Evolutionary conservation across 1,140 invertebrate genomes (phyloP).

Genomic region (Lucilia sericata): DNA sequence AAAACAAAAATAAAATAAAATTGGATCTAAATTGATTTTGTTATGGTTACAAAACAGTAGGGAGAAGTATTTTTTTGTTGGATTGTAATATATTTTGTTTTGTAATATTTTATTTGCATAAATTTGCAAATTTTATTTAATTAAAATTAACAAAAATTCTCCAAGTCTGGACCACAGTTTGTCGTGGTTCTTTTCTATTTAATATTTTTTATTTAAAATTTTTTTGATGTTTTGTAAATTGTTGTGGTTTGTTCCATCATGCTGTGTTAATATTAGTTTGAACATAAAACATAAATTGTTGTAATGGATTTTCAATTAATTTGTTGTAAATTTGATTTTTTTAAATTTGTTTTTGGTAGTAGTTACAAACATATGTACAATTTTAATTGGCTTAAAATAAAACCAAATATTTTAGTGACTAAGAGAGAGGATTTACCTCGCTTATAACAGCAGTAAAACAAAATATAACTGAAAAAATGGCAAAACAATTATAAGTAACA

Average conservation of each 20-base stretch:
- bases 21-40: too few relatives aligned
- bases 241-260: slow-evolving; percentile 28
- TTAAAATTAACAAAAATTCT: slow-evolving; percentile 28
- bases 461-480: background rate
- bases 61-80: background rate
- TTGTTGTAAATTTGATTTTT: slow-evolving; percentile 17
- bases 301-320: slow-evolving; percentile 13
- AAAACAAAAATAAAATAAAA: too few relatives aligned
- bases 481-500: slow-evolving; percentile 24
- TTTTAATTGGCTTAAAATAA: slow-evolving; percentile 17
- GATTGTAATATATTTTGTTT: background rate
- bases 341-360: background rate
- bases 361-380: background rate
- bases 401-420: background rate
- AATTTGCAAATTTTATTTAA: background rate
- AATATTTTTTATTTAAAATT: slow-evolving; percentile 25
- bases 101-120: background rate
- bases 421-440: background rate
- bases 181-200: slow-evolving; percentile 17
- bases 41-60: too few relatives aligned
- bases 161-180: slow-evolving; percentile 36
- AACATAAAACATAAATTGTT: background rate
- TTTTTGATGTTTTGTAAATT: slow-evolving; percentile 18
- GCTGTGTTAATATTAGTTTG: slow-evolving; percentile 16
- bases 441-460: too few relatives aligned